Evolutionary conservation across 2,888 invertebrate genomes (phyloP).

Genomic region (Machimus atricapillus): DNA sequence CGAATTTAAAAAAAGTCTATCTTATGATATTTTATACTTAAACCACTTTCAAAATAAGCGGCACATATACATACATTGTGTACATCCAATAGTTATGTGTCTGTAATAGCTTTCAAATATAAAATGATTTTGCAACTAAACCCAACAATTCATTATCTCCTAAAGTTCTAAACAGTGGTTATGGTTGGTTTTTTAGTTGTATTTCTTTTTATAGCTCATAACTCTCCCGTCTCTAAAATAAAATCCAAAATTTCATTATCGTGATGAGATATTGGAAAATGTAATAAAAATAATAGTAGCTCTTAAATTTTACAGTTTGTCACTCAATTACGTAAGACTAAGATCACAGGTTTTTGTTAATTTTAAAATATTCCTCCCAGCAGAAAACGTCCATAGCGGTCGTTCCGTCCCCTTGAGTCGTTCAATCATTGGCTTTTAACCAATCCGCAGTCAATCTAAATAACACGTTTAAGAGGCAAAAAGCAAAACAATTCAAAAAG

Average conservation of each 20-base stretch:
- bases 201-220: not conserved
- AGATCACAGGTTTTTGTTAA: not conserved
- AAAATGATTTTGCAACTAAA: too few relatives aligned
- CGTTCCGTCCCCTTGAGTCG: not conserved
- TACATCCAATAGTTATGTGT: too few relatives aligned
- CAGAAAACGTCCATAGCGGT: not conserved
- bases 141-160: not conserved
- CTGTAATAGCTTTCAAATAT: too few relatives aligned
- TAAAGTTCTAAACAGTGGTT: not conserved
- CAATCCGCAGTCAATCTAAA: not conserved
- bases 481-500: not conserved
- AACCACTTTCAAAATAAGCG: too few relatives aligned
- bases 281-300: not conserved
- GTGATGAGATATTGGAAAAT: not conserved
- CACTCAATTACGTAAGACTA: not conserved
- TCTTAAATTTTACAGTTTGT: not conserved
- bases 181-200: not conserved
- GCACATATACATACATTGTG: too few relatives aligned
- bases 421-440: not conserved
- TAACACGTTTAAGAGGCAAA: not conserved
- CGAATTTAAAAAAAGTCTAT: too few relatives aligned
- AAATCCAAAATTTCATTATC: not conserved
- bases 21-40: too few relatives aligned
- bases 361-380: not conserved
- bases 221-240: too few relatives aligned